Percentiles rank a stretch among this genome's conserved stretches.
These are phyloP conservation scores for Hirtodrosophila duncani DNA, from an alignment of 2,888 invertebrate genomes.

Conservation along the genomic window DNA sequence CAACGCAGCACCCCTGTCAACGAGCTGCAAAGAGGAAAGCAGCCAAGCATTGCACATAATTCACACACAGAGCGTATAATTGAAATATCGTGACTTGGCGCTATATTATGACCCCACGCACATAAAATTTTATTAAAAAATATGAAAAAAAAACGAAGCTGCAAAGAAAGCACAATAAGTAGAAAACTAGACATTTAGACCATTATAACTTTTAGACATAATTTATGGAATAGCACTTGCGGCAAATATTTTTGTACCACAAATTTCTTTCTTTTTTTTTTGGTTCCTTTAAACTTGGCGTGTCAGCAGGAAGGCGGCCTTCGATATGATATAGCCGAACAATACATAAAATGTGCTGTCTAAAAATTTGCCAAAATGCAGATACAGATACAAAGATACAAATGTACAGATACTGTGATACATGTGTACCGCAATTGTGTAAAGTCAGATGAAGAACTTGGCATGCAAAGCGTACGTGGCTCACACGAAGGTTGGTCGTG, in stretches of 20 bases:
- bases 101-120: slow-evolving; percentile 13
- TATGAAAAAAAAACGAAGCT: slow-evolving; percentile 1
- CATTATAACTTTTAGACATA: slow-evolving; percentile 67
- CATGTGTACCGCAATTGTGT: slow-evolving; percentile 44
- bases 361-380: slow-evolving; percentile 40
- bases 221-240: slow-evolving; percentile 65
- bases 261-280: slow-evolving; percentile 6
- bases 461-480: too few species aligned
- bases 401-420: slow-evolving; percentile 9
- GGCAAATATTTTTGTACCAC: slow-evolving; percentile 16
- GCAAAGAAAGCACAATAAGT: slow-evolving; percentile 35
- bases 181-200: slow-evolving; percentile 51
- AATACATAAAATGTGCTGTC: slow-evolving; percentile 19
- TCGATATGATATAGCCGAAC: slow-evolving; percentile 39
- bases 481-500: too few species aligned
- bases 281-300: slow-evolving; percentile 45
- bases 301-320: too few species aligned
- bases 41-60: slow-evolving; percentile 39
- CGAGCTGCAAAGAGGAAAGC: neutral
- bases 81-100: slow-evolving; percentile 68
- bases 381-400: slow-evolving; percentile 18
- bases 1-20: too few species aligned
- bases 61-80: slow-evolving; percentile 55
- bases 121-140: slow-evolving; percentile 52
- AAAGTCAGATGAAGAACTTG: too few species aligned